Percentiles rank a stretch among this genome's conserved stretches.
phyloP scores from a whole-genome alignment of 2,888 invertebrate species.

The Xanthostigma xanthostigma region DNA sequence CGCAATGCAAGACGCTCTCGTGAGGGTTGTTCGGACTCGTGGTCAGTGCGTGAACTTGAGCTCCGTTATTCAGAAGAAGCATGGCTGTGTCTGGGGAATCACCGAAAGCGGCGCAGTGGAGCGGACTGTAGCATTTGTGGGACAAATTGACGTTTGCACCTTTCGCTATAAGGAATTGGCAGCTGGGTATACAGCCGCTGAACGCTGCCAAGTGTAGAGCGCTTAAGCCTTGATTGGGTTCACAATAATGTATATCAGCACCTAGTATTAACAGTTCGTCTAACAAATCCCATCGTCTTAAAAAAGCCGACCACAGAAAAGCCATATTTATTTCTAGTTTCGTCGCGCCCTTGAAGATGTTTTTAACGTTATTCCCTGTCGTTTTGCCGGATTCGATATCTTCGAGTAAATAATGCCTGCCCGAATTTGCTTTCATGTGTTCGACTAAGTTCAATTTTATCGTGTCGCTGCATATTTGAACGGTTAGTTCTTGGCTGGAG shows the following conservation, averaged over 20 bases:
- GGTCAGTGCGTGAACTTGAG: constrained; percentile 48
- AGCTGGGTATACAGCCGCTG: constrained; percentile 58
- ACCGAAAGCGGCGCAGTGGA: constrained; percentile 83
- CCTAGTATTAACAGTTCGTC: constrained; percentile 47
- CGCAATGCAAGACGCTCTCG: constrained; percentile 69
- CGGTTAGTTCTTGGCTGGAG: constrained; percentile 46
- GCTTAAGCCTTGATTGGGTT: constrained; percentile 54
- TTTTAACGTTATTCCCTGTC: constrained; percentile 36
- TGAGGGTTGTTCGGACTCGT: constrained; percentile 44
- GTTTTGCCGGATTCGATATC: constrained; percentile 57
- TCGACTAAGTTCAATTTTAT: constrained; percentile 59
- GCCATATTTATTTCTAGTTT: constrained; percentile 56
- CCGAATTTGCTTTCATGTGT: constrained; percentile 52
- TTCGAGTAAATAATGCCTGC: constrained; percentile 50
- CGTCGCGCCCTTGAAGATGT: constrained; percentile 38
- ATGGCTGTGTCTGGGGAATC: constrained; percentile 68
- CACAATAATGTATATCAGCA: constrained; percentile 53
- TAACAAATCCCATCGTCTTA: constrained; percentile 51
- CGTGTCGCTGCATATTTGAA: constrained; percentile 58
- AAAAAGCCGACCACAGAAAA: constrained; percentile 59
- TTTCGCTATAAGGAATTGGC: constrained; percentile 49
- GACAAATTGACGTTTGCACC: constrained; percentile 54
- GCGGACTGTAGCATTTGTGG: constrained; percentile 59
- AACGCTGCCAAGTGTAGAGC: constrained; percentile 66
- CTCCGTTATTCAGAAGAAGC: constrained; percentile 57